Evolutionary conservation across 2,113 vertebrate genomes (phyloP).

Genomic region (Micronisus gabar): DNA sequence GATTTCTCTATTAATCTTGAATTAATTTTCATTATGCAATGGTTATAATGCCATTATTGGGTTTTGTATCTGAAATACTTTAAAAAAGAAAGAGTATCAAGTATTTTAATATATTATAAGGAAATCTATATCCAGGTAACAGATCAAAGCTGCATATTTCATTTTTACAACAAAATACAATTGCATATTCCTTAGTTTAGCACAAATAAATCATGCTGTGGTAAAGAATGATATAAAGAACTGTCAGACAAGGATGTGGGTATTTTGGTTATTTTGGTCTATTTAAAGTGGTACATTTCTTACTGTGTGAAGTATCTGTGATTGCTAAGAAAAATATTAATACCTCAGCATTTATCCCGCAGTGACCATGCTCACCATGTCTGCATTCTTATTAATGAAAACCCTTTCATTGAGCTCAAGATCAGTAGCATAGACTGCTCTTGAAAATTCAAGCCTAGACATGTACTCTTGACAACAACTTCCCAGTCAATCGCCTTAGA

Average conservation of each 20-base stretch:
- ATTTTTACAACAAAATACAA: constrained; percentile 57
- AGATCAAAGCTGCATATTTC: constrained; percentile 59
- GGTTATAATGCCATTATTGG: constrained; percentile 54
- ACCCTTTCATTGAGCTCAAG: background rate
- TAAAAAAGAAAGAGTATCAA: constrained; percentile 27
- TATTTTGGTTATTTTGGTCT: background rate
- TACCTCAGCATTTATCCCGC: background rate
- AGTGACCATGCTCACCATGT: background rate
- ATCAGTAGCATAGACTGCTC: background rate
- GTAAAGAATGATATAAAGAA: constrained; percentile 11
- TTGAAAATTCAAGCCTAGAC: background rate
- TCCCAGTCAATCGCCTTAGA: background rate
- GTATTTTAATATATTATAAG: constrained; percentile 56
- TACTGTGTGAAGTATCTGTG: background rate
- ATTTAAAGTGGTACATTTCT: background rate
- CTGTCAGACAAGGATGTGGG: background rate
- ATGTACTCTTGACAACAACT: background rate
- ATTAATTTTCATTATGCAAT: constrained; percentile 66
- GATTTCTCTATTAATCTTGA: constrained; percentile 62
- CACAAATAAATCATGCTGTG: constrained; percentile 34
- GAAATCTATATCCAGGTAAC: constrained; percentile 59
- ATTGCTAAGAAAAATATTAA: background rate
- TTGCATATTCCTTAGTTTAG: constrained; percentile 22
- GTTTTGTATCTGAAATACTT: constrained; percentile 36
- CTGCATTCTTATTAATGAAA: background rate